phyloP scores from a whole-genome alignment of 2,888 invertebrate genomes.

The Chloroclystis v-ata region DNA sequence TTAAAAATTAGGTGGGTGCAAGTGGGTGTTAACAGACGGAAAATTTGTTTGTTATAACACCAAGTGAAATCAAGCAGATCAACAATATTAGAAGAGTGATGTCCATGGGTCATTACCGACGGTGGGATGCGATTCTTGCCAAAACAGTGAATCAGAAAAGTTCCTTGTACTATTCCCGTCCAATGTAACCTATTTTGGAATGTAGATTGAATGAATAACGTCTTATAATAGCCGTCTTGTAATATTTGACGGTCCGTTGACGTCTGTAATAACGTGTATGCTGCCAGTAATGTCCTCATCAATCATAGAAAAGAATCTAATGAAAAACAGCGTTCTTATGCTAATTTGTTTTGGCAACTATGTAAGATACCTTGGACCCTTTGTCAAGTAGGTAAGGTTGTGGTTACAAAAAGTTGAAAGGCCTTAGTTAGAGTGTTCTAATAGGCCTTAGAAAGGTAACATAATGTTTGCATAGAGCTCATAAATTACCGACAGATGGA shows the following conservation, averaged over 20 bases:
- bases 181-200: constrained; percentile 51
- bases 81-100: constrained; percentile 11
- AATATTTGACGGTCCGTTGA: constrained; percentile 19
- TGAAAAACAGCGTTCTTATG: constrained; percentile 3
- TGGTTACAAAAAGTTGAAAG: too few relatives aligned
- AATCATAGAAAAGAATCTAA: constrained; percentile 3
- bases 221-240: constrained; percentile 21
- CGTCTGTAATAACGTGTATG: constrained; percentile 9
- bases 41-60: not conserved
- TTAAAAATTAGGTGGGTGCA: too few relatives aligned
- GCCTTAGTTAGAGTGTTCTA: too few relatives aligned
- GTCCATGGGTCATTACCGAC: constrained; percentile 48
- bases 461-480: too few relatives aligned
- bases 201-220: constrained; percentile 30
- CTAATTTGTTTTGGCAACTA: not conserved
- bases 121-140: constrained; percentile 54
- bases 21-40: too few relatives aligned
- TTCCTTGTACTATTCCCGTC: constrained; percentile 47
- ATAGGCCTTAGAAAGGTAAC: too few relatives aligned
- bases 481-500: too few relatives aligned
- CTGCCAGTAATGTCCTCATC: constrained; percentile 11
- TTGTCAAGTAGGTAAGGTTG: too few relatives aligned
- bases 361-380: not conserved
- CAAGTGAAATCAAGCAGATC: not conserved
- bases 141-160: constrained; percentile 64